Conservation (phyloP, 2,797 vertebrate genomes). For the Sebastes variabilis region DNA sequence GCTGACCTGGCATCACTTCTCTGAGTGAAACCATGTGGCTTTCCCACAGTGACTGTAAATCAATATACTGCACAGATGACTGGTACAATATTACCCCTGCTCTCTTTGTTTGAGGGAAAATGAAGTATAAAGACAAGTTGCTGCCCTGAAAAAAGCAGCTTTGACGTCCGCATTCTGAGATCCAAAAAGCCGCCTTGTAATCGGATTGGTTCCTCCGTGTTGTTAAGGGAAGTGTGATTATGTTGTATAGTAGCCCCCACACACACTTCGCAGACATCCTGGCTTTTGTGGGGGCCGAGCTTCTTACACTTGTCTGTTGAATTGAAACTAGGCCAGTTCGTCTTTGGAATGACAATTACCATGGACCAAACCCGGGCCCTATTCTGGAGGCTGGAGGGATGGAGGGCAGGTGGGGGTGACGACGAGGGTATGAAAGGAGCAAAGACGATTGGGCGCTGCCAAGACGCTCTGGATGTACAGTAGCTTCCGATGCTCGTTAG, state of each 20-base stretch:
- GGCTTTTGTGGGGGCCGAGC: slow-evolving; percentile 55
- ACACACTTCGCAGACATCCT: slow-evolving; percentile 67
- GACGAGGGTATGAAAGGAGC: slow-evolving; percentile 76
- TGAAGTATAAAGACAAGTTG: not conserved
- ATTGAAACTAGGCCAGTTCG: slow-evolving; percentile 92
- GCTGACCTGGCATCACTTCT: slow-evolving; percentile 3
- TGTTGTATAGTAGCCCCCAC: slow-evolving; percentile 46
- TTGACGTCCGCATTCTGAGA: not conserved
- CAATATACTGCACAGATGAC: not conserved
- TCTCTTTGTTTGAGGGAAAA: not conserved
- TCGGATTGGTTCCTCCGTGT: slow-evolving; percentile 58
- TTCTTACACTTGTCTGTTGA: slow-evolving; percentile 76
- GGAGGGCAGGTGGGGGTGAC: slow-evolving; percentile 34
- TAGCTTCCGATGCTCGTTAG: slow-evolving; percentile 92
- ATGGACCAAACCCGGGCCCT: slow-evolving; percentile 76
- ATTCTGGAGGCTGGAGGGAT: slow-evolving; percentile 70
- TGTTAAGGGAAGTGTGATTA: slow-evolving; percentile 56
- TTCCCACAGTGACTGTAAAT: not conserved
- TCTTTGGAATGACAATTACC: slow-evolving; percentile 94
- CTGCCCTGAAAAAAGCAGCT: not conserved
- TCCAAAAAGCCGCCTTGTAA: slow-evolving; percentile 44
- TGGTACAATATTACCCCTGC: not conserved
- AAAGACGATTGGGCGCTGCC: slow-evolving; percentile 74
- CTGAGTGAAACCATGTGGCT: not conserved
- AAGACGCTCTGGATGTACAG: slow-evolving; percentile 79